These are phyloP conservation scores for chimpanzee (Pan troglodytes) DNA, from an alignment of 2,113 vertebrate genomes.

Conservation along the genomic window DNA sequence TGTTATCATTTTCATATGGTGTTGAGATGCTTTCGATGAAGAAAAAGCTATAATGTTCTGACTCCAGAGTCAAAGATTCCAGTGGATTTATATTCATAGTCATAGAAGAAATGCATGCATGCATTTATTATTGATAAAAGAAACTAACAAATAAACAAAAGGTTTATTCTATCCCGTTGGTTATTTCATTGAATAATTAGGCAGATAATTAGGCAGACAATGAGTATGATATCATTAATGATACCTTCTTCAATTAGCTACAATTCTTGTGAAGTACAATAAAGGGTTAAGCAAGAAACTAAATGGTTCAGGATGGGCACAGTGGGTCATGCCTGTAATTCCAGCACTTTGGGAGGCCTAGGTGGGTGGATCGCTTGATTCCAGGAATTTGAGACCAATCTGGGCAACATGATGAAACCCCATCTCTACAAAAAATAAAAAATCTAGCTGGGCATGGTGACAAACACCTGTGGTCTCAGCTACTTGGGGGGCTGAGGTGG, in stretches of 20 bases:
- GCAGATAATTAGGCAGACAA: not conserved
- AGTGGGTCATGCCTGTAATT: too few relatives aligned
- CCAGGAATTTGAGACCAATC: too few relatives aligned
- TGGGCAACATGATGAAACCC: too few relatives aligned
- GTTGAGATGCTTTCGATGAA: not conserved
- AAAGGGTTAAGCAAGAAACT: not conserved
- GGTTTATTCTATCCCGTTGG: not conserved
- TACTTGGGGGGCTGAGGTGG: too few relatives aligned
- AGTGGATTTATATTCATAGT: not conserved
- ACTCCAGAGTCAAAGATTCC: not conserved
- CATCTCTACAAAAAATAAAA: too few relatives aligned
- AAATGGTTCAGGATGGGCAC: not conserved
- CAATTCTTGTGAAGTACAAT: not conserved
- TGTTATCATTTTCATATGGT: not conserved
- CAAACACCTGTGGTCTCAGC: too few relatives aligned
- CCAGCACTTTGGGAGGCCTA: too few relatives aligned
- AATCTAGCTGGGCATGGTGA: too few relatives aligned
- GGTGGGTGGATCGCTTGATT: too few relatives aligned
- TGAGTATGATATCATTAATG: not conserved
- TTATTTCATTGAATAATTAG: conserved; percentile 10
- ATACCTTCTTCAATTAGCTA: not conserved
- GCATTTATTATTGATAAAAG: not conserved
- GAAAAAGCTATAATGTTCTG: not conserved
- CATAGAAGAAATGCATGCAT: not conserved
- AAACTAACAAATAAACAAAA: not conserved